These are phyloP conservation scores for Babyrousa celebensis DNA, from an alignment of 2,797 vertebrate species.

Conservation along the genomic window DNA sequence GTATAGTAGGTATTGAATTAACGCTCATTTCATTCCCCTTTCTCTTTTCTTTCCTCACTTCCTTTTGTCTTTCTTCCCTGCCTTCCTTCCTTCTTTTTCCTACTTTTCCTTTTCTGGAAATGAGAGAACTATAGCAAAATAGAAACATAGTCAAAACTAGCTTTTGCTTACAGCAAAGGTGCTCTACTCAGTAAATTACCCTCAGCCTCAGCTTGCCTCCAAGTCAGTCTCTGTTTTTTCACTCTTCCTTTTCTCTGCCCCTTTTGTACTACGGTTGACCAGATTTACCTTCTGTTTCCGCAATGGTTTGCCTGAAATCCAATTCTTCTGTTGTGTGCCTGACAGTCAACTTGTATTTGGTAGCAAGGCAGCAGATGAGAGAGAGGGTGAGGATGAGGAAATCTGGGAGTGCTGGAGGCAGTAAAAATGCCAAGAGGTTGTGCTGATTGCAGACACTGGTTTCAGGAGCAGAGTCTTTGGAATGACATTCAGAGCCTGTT, in stretches of 20 bases:
- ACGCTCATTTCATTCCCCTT: neutral
- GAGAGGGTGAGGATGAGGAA: neutral
- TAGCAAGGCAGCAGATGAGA: neutral
- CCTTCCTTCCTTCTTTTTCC: neutral
- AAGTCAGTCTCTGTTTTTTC: neutral
- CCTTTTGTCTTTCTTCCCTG: rapidly evolving
- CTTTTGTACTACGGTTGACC: neutral
- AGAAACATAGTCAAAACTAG: neutral
- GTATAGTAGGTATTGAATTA: neutral
- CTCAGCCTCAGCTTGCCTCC: neutral
- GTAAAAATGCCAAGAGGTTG: neutral
- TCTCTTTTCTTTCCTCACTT: neutral
- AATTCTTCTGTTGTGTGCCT: constrained; percentile 7
- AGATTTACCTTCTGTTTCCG: constrained; percentile 37
- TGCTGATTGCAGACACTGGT: neutral
- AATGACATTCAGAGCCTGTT: neutral
- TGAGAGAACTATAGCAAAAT: neutral
- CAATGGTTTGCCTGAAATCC: neutral
- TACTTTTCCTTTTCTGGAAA: neutral
- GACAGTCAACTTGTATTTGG: neutral
- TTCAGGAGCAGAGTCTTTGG: neutral
- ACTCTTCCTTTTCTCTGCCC: constrained; percentile 28
- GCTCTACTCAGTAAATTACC: neutral
- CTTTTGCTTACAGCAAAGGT: neutral
- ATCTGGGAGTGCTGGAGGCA: neutral